Evolutionary conservation across 1,140 invertebrate genomes (phyloP), one percentile per base, ranked within the genome.

Genomic region (Drosophila suzukii): DNA sequence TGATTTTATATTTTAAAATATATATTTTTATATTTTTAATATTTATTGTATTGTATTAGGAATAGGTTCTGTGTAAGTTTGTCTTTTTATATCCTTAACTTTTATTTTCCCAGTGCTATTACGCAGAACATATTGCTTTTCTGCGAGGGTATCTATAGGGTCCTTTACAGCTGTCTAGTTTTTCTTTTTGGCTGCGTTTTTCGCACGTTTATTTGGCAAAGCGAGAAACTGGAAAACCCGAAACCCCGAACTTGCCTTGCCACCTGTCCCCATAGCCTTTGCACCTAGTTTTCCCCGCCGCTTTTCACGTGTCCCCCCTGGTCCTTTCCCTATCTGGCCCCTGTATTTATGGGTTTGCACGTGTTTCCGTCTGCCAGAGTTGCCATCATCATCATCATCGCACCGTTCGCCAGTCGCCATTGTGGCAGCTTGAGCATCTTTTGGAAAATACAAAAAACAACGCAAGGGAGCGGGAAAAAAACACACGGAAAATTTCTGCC

Each of bases 361-460:
- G 78, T 86, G 78, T 81, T 84, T 74, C 81, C 81, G 56, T 65
- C 51, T 68, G 53, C 49, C 67, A 71, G 63, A 79, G 81, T 76
- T 73, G 75, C 72, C 77, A 60, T 20, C 58, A 20, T 34, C 59
- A 46, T 68, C 41, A 46, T 46, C 39, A 63, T 65, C 61, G 15
- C 65, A 44, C 63, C 67, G 44, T 51, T 65, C 39, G 39, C 36
- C 60, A 44, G 44, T 47, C 46, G 60, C 51, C 71, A 80, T 61
- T 77, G 63, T 78, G 63, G 75, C 65, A 86, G 67, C 78, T 75
- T 66, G 65, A 86, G 78, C 67, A 75, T 81, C 78, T 85, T 86
- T 85, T 70, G 8, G 38, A 71, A 49, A 71, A 71, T 15, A 71
- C 63, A 70, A 70, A 20, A 50, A 76, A 50, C 12, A 58, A 32